phyloP scores from a whole-genome alignment of 1,140 invertebrate species.

The Yoshiicerus persimilis region DNA sequence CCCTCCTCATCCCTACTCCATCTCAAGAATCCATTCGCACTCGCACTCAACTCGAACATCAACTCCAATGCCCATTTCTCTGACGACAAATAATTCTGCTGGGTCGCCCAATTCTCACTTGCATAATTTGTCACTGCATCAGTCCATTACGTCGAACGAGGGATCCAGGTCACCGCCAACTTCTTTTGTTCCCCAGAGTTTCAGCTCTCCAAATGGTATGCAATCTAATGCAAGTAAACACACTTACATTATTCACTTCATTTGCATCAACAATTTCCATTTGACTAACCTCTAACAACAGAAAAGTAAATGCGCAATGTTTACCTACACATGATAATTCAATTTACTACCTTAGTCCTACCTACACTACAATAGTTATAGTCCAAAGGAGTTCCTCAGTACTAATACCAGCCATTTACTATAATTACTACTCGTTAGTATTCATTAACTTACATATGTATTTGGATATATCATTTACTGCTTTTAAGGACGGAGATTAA shows the following conservation, averaged over 20 bases:
- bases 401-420: neutral
- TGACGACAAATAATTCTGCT: constrained; percentile 37
- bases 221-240: neutral
- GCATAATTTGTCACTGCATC: constrained; percentile 34
- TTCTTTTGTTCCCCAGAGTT: constrained; percentile 45
- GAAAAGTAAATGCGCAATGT: neutral
- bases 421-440: neutral
- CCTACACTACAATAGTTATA: neutral
- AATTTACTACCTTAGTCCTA: neutral
- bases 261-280: neutral
- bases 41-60: constrained; percentile 29
- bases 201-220: constrained; percentile 42
- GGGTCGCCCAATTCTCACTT: constrained; percentile 31
- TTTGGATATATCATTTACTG: neutral
- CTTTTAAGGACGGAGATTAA: constrained; percentile 41
- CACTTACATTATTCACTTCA: neutral
- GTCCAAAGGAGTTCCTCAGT: too few species aligned
- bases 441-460: neutral
- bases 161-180: constrained; percentile 39
- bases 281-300: neutral
- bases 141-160: constrained; percentile 32
- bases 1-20: constrained; percentile 45
- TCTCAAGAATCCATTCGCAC: constrained; percentile 46
- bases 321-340: neutral
- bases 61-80: constrained; percentile 46